phyloP scores from a whole-genome alignment of 2,888 invertebrate species.

The Nowickia ferox region DNA sequence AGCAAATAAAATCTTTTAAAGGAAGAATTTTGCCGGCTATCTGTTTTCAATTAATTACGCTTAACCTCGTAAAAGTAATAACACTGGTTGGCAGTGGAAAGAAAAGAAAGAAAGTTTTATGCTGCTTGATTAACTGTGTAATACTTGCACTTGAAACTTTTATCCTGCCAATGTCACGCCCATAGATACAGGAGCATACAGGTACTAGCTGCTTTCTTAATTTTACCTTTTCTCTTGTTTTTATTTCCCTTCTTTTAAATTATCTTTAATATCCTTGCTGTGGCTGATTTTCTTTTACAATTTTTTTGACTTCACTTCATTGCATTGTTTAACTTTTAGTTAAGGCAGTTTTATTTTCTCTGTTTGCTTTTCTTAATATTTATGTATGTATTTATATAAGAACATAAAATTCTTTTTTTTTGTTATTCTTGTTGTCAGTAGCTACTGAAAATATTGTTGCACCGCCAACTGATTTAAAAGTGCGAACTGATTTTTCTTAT shows the following conservation, averaged over 20 bases:
- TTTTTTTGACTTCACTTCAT: constrained; percentile 38
- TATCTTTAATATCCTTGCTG: constrained; percentile 9
- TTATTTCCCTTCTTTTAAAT: constrained; percentile 23
- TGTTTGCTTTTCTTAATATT: constrained; percentile 17
- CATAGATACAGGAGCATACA: not conserved
- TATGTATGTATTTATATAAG: too few species aligned
- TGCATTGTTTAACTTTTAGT: constrained; percentile 22
- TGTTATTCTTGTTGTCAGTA: not conserved
- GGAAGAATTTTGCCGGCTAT: not conserved
- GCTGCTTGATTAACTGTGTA: not conserved
- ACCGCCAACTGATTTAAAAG: too few species aligned
- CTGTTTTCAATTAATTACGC: constrained; percentile 10
- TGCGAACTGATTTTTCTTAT: not conserved
- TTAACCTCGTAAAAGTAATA: constrained; percentile 26
- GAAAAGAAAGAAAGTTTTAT: constrained; percentile 35
- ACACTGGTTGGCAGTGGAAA: not conserved
- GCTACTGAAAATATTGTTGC: not conserved
- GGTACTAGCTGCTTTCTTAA: constrained; percentile 21
- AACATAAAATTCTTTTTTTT: not conserved
- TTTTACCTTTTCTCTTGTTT: constrained; percentile 8
- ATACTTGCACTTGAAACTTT: constrained; percentile 46
- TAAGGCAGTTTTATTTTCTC: constrained; percentile 19
- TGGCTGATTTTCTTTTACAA: constrained; percentile 20
- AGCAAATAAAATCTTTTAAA: constrained; percentile 12
- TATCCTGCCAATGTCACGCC: constrained; percentile 42